A percentile compares a stretch with the other conserved stretches of the same genome.
phyloP scores from a whole-genome alignment of 1,140 invertebrate genomes.

The Heliothis subflexa region DNA sequence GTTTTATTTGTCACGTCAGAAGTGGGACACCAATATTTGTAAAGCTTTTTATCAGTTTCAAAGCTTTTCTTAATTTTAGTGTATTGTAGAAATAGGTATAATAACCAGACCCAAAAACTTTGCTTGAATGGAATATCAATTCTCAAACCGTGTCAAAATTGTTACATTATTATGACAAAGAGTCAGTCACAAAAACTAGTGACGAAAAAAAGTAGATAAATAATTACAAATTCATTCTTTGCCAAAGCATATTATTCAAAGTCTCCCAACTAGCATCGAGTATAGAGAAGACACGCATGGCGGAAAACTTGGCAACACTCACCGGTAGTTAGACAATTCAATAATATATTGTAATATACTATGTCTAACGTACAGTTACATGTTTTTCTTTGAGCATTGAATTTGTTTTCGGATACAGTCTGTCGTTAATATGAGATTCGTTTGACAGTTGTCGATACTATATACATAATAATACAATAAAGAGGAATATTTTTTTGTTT shows the following conservation, averaged over 20 bases:
- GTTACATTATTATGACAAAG: neutral
- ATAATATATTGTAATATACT: neutral
- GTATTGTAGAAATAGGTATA: no score
- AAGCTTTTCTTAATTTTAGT: no score
- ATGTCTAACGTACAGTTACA: neutral
- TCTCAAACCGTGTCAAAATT: neutral
- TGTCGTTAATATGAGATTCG: neutral
- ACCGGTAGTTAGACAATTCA: neutral
- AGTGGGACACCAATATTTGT: no score
- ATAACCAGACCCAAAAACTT: neutral
- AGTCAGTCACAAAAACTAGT: neutral
- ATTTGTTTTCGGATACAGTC: neutral
- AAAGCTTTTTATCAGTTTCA: no score
- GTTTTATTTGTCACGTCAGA: no score
- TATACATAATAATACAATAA: no score
- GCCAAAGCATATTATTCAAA: constrained; percentile 9
- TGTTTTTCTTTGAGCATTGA: neutral
- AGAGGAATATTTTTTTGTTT: no score
- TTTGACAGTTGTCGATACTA: no score
- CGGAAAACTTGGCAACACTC: neutral
- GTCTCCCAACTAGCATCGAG: neutral
- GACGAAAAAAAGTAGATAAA: neutral
- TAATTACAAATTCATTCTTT: neutral
- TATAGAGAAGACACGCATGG: neutral
- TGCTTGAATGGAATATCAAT: no score